Evolutionary conservation across 1,140 invertebrate genomes (phyloP).

Genomic region (Penaeus indicus): DNA sequence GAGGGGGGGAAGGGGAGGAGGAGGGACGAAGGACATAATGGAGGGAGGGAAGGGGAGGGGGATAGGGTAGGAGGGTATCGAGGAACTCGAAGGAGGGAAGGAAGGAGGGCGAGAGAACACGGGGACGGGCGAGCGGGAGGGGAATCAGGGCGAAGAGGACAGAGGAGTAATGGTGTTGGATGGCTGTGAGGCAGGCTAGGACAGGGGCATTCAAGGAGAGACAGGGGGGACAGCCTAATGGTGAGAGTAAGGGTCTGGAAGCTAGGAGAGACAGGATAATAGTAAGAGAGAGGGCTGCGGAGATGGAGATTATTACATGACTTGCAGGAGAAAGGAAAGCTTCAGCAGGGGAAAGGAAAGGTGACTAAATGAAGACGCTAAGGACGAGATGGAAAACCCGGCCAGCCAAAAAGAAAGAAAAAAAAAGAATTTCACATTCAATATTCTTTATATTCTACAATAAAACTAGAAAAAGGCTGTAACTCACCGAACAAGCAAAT

Average conservation of each 20-base stretch:
- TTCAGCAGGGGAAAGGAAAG: neutral
- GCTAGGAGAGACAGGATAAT: neutral
- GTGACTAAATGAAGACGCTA: neutral
- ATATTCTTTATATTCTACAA: too few relatives aligned
- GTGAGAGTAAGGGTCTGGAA: neutral
- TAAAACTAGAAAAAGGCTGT: too few relatives aligned
- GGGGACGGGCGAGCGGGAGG: neutral
- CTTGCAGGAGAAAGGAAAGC: too few relatives aligned
- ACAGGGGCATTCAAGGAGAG: neutral
- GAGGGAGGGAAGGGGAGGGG: neutral
- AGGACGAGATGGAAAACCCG: neutral
- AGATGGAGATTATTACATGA: too few relatives aligned
- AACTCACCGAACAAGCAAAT: neutral
- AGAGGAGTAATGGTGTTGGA: neutral
- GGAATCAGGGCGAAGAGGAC: neutral
- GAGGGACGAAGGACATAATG: conserved; percentile 4
- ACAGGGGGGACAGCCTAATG: neutral
- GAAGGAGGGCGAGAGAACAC: neutral
- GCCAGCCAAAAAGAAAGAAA: too few relatives aligned
- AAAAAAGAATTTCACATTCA: too few relatives aligned
- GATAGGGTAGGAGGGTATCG: neutral
- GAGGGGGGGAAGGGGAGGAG: neutral
- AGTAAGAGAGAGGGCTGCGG: neutral
- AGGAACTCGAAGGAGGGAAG: neutral
- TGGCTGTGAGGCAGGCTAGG: neutral